Base-by-base conservation (phyloP, 2,888 invertebrate species). In the Drosophila nigritarsus region DNA sequence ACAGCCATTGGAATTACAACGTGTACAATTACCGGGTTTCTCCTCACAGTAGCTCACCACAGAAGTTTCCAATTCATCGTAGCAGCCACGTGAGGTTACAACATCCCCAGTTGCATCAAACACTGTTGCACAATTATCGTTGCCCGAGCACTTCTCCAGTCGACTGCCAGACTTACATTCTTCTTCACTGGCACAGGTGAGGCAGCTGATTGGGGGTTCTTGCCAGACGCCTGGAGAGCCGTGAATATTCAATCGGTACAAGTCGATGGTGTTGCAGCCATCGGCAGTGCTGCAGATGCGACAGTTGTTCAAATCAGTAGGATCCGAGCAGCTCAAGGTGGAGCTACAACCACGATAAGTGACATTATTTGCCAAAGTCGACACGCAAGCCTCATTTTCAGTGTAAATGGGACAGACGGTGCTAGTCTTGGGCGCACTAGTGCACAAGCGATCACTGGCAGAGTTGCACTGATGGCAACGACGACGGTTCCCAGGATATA, bases 1-100 rank as follows among this genome's bases (percentile, higher is more conserved):
- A 73, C 92, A 92, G 34, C 85, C 88, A 45, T 92, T 92, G 8
- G 93, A 92, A 42, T 91, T 92, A 63, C 92, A 92, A 32, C 86
- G 87, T 2, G 86, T 85, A 62, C 92, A 92, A 4, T 74, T 82
- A 0, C 74, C 71, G 0, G 80, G 73, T 34, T 87, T 74, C 1
- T n/a, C 54, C 0, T 87, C 85, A 49, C 93, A 92, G 30, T 83
- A 88, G 4, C 9, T 50, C 9, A 70, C 55, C 2, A 61, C 67
- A 2, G 72, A 68, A 3, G 65, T 18, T 0, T 90, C 83, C 4
- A 68, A 9, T 0, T 36, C n/a, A 24, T 81, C 74, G 7, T 81
- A 86, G 66, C 92, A 92, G 6, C 91, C 91, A 9, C 92, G 89
- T 8, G 90, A 75, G 5, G 74, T 80, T 0, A 92, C 92, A 1